Conservation (phyloP, 2,113 vertebrate genomes). For the Atlantisia rogersi region DNA sequence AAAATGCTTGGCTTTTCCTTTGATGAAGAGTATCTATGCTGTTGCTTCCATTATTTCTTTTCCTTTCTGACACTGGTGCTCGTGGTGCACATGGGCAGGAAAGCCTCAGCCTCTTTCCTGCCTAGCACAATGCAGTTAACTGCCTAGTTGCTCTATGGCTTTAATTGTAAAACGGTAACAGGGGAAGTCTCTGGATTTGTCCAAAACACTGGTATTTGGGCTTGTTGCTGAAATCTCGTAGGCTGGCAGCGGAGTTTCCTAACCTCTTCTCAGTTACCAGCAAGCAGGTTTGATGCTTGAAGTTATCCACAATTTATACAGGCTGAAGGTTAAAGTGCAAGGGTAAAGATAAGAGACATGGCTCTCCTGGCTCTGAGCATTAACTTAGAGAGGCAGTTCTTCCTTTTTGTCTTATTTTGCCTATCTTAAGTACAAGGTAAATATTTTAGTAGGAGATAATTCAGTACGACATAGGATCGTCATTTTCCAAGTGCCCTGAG, state of each 20-base stretch:
- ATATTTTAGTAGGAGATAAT: slow-evolving; percentile 31
- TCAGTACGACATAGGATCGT: background rate
- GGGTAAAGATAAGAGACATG: background rate
- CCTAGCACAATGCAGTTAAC: background rate
- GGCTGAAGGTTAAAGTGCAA: slow-evolving; percentile 41
- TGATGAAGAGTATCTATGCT: background rate
- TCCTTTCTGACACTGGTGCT: background rate
- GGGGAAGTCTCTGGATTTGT: background rate
- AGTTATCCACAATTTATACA: slow-evolving; percentile 37
- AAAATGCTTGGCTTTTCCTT: background rate
- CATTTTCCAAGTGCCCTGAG: background rate
- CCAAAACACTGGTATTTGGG: background rate
- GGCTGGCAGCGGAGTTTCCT: slow-evolving; percentile 15
- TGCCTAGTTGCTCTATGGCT: background rate
- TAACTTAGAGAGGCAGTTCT: slow-evolving; percentile 32
- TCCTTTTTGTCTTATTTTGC: slow-evolving; percentile 36
- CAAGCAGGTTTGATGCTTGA: slow-evolving; percentile 45
- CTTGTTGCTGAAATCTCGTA: background rate
- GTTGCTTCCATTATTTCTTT: background rate
- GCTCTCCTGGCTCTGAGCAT: background rate
- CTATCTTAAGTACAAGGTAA: slow-evolving; percentile 42
- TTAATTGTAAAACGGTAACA: background rate
- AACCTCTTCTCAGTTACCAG: slow-evolving; percentile 41
- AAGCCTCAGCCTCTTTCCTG: background rate
- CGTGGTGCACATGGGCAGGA: background rate